Evolutionary conservation across 2,888 invertebrate genomes (phyloP).

Genomic region (Coelinius sp.): DNA sequence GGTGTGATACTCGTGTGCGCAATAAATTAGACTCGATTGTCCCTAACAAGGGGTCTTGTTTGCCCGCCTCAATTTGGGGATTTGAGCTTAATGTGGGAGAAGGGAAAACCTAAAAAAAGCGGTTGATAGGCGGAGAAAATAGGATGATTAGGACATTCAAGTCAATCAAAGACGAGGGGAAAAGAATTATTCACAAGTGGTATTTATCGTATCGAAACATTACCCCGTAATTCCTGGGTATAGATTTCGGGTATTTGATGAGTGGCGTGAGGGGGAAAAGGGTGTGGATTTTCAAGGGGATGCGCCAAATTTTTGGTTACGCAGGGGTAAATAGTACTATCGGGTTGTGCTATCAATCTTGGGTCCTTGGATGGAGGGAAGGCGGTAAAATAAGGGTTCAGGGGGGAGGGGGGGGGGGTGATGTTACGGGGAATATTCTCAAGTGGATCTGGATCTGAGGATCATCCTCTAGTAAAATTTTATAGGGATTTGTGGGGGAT

Average conservation of each 20-base stretch:
- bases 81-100: conserved; percentile 1
- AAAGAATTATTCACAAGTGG: conserved; percentile 9
- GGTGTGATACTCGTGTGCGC: not conserved
- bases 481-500: not conserved
- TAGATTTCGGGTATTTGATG: not conserved
- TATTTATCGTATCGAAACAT: conserved; percentile 25
- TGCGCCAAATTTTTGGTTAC: not conserved
- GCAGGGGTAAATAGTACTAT: conserved; percentile 40
- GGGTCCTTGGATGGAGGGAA: conserved; percentile 15
- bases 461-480: not conserved
- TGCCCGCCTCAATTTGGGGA: conserved; percentile 18
- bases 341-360: conserved; percentile 44
- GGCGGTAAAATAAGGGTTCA: not conserved
- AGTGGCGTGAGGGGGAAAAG: not conserved
- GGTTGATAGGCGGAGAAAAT: not conserved
- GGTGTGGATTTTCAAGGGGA: conserved; percentile 4
- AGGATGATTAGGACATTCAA: conserved; percentile 24
- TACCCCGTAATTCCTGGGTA: not conserved
- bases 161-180: conserved; percentile 25
- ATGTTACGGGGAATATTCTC: not conserved
- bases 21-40: conserved; percentile 29
- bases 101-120: not conserved
- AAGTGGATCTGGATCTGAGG: not conserved
- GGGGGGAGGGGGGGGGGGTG: not conserved
- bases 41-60: conserved; percentile 27